Conservation (phyloP, 2,113 vertebrate genomes). For the Atlantisia rogersi region DNA sequence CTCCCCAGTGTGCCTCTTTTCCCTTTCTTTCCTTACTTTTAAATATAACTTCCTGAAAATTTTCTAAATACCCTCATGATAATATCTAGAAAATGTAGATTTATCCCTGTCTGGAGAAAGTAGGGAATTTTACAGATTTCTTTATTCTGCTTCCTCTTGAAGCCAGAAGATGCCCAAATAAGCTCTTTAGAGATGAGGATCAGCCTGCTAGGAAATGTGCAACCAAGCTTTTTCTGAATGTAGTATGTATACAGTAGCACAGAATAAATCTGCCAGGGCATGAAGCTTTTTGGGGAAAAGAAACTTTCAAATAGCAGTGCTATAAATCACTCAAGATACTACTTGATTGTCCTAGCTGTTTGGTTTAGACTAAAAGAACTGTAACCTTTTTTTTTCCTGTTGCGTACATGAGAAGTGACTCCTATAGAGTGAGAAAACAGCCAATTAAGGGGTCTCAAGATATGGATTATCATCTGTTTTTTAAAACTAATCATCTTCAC, state of each 20-base stretch:
- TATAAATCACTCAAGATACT: not conserved
- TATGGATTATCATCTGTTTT: not conserved
- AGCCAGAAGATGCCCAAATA: not conserved
- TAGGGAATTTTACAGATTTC: not conserved
- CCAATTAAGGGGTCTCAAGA: not conserved
- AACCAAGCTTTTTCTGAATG: not conserved
- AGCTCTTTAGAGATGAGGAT: not conserved
- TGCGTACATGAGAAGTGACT: not conserved
- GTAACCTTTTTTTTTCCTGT: not conserved
- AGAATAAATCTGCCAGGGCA: not conserved
- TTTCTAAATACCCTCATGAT: not conserved
- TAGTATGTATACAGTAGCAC: not conserved
- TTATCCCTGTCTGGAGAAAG: not conserved
- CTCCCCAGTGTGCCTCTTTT: not conserved
- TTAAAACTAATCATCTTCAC: not conserved
- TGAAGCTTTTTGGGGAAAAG: not conserved
- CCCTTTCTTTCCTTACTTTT: not conserved
- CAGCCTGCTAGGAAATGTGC: not conserved
- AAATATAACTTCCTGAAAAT: not conserved
- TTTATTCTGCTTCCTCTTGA: not conserved
- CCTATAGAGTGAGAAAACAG: not conserved
- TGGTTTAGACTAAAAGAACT: not conserved
- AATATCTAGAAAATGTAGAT: not conserved
- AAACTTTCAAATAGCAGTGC: not conserved
- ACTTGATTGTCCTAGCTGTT: not conserved